phyloP scores from a whole-genome alignment of 1,140 invertebrate genomes.

The Phymorhynchus buccinoides region DNA sequence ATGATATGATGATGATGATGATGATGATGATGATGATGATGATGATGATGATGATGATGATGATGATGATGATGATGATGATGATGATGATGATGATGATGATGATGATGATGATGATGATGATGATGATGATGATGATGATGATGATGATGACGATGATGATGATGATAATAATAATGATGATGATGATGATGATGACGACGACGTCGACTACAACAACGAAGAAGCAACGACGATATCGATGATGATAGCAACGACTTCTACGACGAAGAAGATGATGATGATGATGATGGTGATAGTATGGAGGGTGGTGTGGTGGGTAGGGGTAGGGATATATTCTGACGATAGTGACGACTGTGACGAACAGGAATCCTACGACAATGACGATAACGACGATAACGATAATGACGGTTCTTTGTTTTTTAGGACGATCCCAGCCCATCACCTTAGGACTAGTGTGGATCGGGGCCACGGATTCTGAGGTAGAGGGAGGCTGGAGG shows the following conservation, averaged over 20 bases:
- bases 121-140: too few relatives aligned
- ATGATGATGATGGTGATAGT: neutral
- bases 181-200: slow-evolving; percentile 4
- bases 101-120: too few relatives aligned
- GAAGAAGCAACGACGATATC: neutral
- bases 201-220: too few relatives aligned
- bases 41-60: neutral
- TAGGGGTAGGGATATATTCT: neutral
- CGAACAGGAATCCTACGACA: too few relatives aligned
- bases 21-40: neutral
- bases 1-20: neutral
- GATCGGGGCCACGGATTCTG: slow-evolving; percentile 62
- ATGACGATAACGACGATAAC: slow-evolving; percentile 2
- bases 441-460: slow-evolving; percentile 55
- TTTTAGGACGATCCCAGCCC: slow-evolving; percentile 46
- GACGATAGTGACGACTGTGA: neutral
- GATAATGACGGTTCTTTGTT: neutral
- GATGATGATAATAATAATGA: neutral
- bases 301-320: neutral
- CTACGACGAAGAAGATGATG: neutral
- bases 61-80: too few relatives aligned
- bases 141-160: neutral
- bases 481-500: slow-evolving; percentile 58
- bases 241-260: neutral
- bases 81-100: too few relatives aligned